These are phyloP conservation scores for Thymelicus sylvestris DNA, from an alignment of 2,888 invertebrate genomes.

Conservation along the genomic window DNA sequence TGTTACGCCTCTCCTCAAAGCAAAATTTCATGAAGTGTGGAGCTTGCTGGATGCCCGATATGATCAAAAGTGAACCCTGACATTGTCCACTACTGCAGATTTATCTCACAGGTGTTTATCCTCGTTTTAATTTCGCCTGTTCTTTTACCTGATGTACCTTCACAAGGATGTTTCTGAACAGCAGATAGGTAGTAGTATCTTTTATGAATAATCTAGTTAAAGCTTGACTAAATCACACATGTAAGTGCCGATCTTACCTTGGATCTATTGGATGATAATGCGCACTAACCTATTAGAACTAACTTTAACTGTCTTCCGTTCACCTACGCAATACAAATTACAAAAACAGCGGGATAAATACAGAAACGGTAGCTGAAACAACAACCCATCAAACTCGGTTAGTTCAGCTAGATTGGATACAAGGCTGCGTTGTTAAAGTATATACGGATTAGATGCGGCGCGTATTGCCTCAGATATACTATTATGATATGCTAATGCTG, in stretches of 20 bases:
- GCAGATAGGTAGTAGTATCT: no score
- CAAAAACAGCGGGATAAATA: background rate
- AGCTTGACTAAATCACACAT: no score
- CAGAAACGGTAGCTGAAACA: background rate
- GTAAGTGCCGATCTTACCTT: no score
- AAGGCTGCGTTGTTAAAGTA: background rate
- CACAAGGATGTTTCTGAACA: no score
- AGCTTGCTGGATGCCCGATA: background rate
- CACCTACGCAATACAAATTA: no score
- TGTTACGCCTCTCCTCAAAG: background rate
- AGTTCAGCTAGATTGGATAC: constrained; percentile 6
- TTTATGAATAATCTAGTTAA: no score
- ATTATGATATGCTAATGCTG: constrained; percentile 30
- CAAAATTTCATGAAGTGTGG: background rate
- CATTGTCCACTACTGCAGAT: no score
- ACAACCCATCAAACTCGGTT: constrained; percentile 2
- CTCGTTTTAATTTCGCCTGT: no score
- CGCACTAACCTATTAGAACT: background rate
- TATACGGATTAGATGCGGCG: constrained; percentile 24
- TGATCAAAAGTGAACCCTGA: no score
- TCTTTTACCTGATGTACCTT: no score
- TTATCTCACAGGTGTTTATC: no score
- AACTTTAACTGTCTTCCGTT: background rate
- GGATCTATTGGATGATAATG: no score
- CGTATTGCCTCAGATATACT: constrained; percentile 26